Evolutionary conservation across 1,140 invertebrate genomes (phyloP).

Genomic region (Aphelinus certus): DNA sequence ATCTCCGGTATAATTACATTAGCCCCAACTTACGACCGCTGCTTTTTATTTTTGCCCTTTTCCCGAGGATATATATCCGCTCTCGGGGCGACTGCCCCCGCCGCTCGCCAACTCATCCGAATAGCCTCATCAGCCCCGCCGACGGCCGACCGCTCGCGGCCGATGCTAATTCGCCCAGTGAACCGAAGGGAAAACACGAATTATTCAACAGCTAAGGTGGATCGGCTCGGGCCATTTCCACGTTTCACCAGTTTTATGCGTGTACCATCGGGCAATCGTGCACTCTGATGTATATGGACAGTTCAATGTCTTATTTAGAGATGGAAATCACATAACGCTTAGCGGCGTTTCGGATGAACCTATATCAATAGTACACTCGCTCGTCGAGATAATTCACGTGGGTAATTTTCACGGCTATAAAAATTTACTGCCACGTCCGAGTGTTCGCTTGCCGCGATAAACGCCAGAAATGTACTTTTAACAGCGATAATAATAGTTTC

Average conservation of each 20-base stretch:
- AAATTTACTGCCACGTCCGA: slow-evolving; percentile 7
- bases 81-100: slow-evolving; percentile 7
- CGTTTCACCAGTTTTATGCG: slow-evolving; percentile 24
- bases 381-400: background rate
- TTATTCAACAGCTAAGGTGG: too few species aligned
- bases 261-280: background rate
- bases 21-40: slow-evolving; percentile 4
- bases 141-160: background rate
- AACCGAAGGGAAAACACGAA: too few species aligned
- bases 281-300: slow-evolving; percentile 12
- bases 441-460: too few species aligned
- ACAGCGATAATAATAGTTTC: too few species aligned
- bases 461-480: too few species aligned
- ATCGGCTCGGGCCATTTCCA: background rate
- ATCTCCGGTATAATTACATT: background rate
- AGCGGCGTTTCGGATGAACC: background rate
- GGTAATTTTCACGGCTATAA: slow-evolving; percentile 10
- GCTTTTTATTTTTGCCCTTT: slow-evolving; percentile 9
- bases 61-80: background rate
- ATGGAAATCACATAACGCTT: slow-evolving; percentile 8
- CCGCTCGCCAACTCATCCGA: slow-evolving; percentile 7
- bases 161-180: slow-evolving; percentile 13
- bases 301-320: slow-evolving; percentile 24
- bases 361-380: background rate
- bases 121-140: slow-evolving; percentile 8